phyloP scores from a whole-genome alignment of 2,797 vertebrate species.

The Orestias chungarensis region DNA sequence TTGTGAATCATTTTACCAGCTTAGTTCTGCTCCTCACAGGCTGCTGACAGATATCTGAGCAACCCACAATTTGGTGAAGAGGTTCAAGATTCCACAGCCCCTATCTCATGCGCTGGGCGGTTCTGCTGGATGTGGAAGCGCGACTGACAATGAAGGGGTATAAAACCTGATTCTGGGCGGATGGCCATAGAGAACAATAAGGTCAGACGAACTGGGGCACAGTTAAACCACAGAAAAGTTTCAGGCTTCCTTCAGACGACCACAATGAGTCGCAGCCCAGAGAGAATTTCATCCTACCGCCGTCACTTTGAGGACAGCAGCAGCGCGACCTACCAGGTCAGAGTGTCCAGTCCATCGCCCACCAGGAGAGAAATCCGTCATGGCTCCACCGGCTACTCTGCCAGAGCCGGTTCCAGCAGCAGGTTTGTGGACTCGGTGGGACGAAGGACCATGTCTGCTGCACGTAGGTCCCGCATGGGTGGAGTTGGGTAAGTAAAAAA shows the following conservation, averaged over 20 bases:
- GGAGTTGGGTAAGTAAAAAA: slow-evolving; percentile 62
- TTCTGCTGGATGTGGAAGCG: slow-evolving; percentile 19
- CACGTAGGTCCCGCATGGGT: slow-evolving; percentile 64
- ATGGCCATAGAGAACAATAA: slow-evolving; percentile 18
- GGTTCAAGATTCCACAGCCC: slow-evolving; percentile 78
- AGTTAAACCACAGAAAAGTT: slow-evolving; percentile 24
- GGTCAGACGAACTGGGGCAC: slow-evolving; percentile 9
- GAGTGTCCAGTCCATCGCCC: slow-evolving; percentile 82
- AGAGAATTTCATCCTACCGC: slow-evolving; percentile 82
- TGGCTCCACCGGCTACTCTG: slow-evolving; percentile 67
- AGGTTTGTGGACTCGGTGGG: slow-evolving; percentile 66
- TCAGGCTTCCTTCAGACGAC: slow-evolving; percentile 21
- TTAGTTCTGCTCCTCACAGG: slow-evolving; percentile 61
- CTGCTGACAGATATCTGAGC: slow-evolving; percentile 75
- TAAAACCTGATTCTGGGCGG: slow-evolving; percentile 63
- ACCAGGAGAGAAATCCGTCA: slow-evolving; percentile 59
- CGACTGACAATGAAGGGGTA: slow-evolving; percentile 43
- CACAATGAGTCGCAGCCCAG: slow-evolving; percentile 79
- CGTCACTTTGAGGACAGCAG: slow-evolving; percentile 79
- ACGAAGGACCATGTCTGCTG: slow-evolving; percentile 72
- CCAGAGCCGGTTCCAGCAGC: slow-evolving; percentile 41
- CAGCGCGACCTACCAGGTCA: slow-evolving; percentile 73
- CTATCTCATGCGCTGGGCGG: slow-evolving; percentile 58
- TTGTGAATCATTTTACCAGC: slow-evolving; percentile 25
- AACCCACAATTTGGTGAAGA: slow-evolving; percentile 56